Conservation (phyloP, 2,797 vertebrate species). For the Presbytis comata region DNA sequence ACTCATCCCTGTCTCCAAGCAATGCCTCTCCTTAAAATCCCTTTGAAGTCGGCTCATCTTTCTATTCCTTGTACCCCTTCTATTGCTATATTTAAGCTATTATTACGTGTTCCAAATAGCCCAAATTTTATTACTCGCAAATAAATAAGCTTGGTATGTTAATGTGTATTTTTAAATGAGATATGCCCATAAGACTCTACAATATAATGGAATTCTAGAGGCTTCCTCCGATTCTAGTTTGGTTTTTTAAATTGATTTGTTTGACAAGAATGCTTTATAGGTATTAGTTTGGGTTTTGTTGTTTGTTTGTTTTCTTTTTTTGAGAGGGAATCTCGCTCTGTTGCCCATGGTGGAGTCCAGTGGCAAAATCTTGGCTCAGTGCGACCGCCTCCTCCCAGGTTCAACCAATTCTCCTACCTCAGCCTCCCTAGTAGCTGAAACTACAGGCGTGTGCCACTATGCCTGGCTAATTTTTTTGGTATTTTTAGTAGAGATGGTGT, state of each 20-base stretch:
- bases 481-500: neutral
- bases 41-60: neutral
- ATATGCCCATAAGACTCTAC: neutral
- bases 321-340: neutral
- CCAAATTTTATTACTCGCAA: neutral
- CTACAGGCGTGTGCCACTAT: neutral
- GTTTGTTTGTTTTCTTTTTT: neutral
- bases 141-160: neutral
- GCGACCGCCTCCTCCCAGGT: neutral
- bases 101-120: neutral
- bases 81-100: neutral
- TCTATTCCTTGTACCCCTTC: neutral
- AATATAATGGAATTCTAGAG: neutral
- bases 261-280: neutral
- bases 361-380: neutral
- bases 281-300: neutral
- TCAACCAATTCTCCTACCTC: neutral
- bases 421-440: neutral
- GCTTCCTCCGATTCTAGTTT: neutral
- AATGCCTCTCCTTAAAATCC: neutral
- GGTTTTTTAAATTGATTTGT: neutral
- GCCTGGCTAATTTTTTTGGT: accelerated
- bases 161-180: neutral
- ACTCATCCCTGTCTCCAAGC: neutral
- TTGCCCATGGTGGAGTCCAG: neutral